These are phyloP conservation scores for Drosophila eohydei DNA, from an alignment of 2,888 invertebrate genomes.

Conservation along the genomic window DNA sequence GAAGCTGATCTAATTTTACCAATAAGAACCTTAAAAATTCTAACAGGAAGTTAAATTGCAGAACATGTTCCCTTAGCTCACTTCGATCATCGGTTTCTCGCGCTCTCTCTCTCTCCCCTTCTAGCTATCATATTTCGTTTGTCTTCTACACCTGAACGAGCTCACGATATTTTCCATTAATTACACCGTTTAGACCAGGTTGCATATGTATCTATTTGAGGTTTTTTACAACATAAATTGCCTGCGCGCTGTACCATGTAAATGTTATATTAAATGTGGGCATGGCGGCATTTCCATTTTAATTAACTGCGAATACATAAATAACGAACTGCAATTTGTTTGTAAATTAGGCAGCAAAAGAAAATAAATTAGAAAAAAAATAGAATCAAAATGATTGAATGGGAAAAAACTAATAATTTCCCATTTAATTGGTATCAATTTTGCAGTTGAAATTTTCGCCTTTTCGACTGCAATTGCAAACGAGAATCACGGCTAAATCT, in stretches of 20 bases:
- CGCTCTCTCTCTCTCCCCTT: background rate
- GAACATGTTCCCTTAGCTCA: background rate
- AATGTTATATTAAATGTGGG: conserved; percentile 60
- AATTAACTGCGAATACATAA: conserved; percentile 53
- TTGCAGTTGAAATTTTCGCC: background rate
- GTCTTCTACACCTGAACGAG: conserved; percentile 5
- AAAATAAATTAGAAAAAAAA: background rate
- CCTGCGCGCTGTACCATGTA: conserved; percentile 64
- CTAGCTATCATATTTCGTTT: background rate
- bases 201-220: background rate
- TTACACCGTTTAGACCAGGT: background rate
- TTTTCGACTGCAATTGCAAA: background rate
- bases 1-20: background rate
- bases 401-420: background rate
- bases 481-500: background rate
- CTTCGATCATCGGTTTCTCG: too few species aligned
- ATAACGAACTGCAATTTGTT: conserved; percentile 7
- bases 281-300: conserved; percentile 35
- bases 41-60: background rate
- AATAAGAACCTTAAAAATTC: background rate
- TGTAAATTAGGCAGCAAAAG: background rate
- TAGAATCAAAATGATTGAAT: background rate
- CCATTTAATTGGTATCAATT: background rate
- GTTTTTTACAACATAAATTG: conserved; percentile 52
- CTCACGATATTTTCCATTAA: conserved; percentile 7